phyloP scores from a whole-genome alignment of 1,140 invertebrate species.

The Aethina tumida region DNA sequence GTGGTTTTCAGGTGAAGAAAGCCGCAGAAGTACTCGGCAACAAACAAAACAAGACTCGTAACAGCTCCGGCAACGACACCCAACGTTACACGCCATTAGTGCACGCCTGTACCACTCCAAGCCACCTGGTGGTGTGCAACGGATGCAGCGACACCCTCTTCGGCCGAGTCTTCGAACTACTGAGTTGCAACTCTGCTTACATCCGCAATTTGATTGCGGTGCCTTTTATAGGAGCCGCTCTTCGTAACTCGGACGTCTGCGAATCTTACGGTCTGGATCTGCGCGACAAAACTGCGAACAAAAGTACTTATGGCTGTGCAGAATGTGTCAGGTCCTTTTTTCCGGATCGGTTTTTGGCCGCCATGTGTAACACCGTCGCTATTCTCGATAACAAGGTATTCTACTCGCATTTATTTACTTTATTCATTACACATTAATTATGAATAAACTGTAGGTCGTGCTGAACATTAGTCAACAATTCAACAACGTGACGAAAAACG shows the following conservation, averaged over 20 bases:
- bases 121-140: constrained; percentile 58
- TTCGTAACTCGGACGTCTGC: constrained; percentile 47
- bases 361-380: constrained; percentile 64
- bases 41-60: constrained; percentile 44
- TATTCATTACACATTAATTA: too few species aligned
- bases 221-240: constrained; percentile 42
- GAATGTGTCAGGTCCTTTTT: constrained; percentile 40
- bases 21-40: constrained; percentile 72
- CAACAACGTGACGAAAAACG: constrained; percentile 20
- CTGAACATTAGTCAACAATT: constrained; percentile 30
- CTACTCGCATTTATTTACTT: too few species aligned
- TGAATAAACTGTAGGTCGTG: neutral
- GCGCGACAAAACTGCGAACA: constrained; percentile 30
- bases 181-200: constrained; percentile 50
- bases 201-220: constrained; percentile 45
- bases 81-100: constrained; percentile 26
- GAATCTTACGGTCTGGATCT: constrained; percentile 48
- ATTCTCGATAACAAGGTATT: constrained; percentile 55
- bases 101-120: constrained; percentile 47
- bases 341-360: constrained; percentile 55
- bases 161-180: constrained; percentile 47
- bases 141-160: constrained; percentile 58
- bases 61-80: constrained; percentile 21
- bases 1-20: too few species aligned
- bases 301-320: constrained; percentile 5